Evolutionary conservation across 2,888 invertebrate species (phyloP).

Genomic region (Unio pictorum): DNA sequence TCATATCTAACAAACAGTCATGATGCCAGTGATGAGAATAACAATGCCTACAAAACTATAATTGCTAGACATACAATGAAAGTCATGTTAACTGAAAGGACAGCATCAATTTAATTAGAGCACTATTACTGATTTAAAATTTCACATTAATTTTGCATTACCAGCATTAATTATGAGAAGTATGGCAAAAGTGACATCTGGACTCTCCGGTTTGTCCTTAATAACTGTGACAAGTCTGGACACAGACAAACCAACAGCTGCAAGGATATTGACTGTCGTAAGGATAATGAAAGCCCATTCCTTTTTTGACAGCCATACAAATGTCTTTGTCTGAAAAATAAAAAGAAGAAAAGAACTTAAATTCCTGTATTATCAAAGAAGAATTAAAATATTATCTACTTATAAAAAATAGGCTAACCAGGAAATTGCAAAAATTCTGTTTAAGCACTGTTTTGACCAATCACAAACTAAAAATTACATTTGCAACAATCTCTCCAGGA

Average conservation of each 20-base stretch:
- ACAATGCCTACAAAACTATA: too few species aligned
- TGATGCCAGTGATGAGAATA: too few species aligned
- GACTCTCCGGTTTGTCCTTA: slow-evolving; percentile 28
- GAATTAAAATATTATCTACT: too few species aligned
- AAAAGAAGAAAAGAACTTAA: background rate
- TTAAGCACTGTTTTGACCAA: too few species aligned
- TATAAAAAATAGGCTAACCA: too few species aligned
- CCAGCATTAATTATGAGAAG: slow-evolving; percentile 65
- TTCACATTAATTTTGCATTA: slow-evolving; percentile 15
- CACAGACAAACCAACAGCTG: slow-evolving; percentile 55
- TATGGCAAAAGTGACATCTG: slow-evolving; percentile 65
- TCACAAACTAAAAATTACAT: too few species aligned
- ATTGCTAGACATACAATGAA: too few species aligned
- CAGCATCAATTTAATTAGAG: background rate
- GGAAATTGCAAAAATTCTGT: too few species aligned
- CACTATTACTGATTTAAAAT: background rate
- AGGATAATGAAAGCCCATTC: slow-evolving; percentile 60
- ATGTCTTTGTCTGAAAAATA: slow-evolving; percentile 54
- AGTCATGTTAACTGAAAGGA: too few species aligned
- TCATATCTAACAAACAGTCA: too few species aligned
- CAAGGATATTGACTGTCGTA: slow-evolving; percentile 56
- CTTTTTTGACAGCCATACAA: slow-evolving; percentile 49
- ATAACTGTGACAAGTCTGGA: slow-evolving; percentile 53
- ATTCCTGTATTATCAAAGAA: too few species aligned
- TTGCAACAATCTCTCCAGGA: too few species aligned